A percentile compares a stretch with the other conserved stretches of the same genome.
Evolutionary conservation across 2,797 vertebrate genomes (phyloP).

Genomic region (Sebastes jordani): DNA sequence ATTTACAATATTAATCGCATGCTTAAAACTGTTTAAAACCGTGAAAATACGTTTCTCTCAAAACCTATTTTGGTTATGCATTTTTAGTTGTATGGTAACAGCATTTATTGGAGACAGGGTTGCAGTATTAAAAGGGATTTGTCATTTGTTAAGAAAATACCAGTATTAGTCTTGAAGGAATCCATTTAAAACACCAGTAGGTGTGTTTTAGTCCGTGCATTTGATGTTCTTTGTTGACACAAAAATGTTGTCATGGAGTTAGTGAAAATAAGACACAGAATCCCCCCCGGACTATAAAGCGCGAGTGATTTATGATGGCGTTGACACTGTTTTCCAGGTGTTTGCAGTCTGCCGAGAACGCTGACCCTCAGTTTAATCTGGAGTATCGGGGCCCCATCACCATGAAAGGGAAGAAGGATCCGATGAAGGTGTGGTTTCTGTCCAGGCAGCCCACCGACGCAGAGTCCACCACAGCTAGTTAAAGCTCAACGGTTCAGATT

Average conservation of each 20-base stretch:
- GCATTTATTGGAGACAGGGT: too few species aligned
- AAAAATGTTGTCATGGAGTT: not conserved
- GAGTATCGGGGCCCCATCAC: constrained; percentile 92
- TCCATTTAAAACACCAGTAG: not conserved
- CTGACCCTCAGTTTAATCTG: constrained; percentile 94
- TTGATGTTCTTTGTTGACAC: constrained; percentile 7
- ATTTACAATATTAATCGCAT: too few species aligned
- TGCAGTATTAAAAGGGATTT: not conserved
- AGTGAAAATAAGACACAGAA: not conserved
- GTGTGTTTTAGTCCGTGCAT: not conserved
- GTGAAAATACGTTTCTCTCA: too few species aligned
- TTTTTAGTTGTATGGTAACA: too few species aligned
- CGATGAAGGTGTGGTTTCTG: constrained; percentile 99
- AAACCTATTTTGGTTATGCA: too few species aligned
- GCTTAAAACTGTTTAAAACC: too few species aligned
- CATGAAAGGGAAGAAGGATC: constrained; percentile 99
- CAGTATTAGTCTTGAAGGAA: not conserved
- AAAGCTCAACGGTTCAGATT: constrained; percentile 11
- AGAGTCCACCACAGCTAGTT: constrained; percentile 62
- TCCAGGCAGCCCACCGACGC: constrained; percentile 88
- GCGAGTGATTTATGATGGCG: constrained; percentile 9
- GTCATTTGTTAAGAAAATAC: not conserved
- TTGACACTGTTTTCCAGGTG: constrained; percentile 82
- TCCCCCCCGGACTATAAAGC: not conserved
- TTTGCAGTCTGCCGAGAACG: constrained; percentile 94